Conservation (phyloP, 1,140 invertebrate species). For the Drosophila yakuba region DNA sequence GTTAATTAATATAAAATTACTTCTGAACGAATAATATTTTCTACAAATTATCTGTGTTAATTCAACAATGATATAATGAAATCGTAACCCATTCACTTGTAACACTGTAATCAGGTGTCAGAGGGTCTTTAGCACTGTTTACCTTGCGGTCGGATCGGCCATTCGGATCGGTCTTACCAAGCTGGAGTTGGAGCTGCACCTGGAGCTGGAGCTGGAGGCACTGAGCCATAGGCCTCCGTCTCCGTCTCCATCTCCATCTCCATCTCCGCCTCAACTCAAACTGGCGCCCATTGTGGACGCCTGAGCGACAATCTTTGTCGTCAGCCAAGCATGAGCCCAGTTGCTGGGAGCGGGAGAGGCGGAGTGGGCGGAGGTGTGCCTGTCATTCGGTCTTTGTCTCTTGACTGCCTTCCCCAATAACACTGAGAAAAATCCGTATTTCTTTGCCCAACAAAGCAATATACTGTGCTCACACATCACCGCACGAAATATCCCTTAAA, state of each 20-base stretch:
- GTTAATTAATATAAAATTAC: too few relatives aligned
- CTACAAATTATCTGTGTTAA: neutral
- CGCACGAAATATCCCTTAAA: too few relatives aligned
- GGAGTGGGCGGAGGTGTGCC: neutral
- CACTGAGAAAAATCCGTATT: neutral
- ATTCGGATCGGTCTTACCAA: neutral
- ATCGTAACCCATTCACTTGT: neutral
- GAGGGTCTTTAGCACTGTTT: constrained; percentile 32
- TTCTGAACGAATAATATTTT: neutral
- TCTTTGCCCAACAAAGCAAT: too few relatives aligned
- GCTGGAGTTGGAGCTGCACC: neutral
- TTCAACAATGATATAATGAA: neutral
- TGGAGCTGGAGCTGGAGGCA: constrained; percentile 1
- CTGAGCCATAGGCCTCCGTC: constrained; percentile 35
- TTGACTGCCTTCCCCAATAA: constrained; percentile 7
- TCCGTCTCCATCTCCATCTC: neutral
- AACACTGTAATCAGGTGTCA: constrained; percentile 9
- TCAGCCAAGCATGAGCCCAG: constrained; percentile 58
- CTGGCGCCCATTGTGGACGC: constrained; percentile 69
- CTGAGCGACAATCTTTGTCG: constrained; percentile 73
- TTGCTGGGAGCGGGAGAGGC: neutral
- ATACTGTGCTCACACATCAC: too few relatives aligned
- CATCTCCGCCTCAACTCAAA: constrained; percentile 9
- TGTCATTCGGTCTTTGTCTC: constrained; percentile 35
- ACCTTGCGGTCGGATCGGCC: constrained; percentile 18